Conservation (phyloP, 2,888 invertebrate genomes). For the Portevinia maculata region DNA sequence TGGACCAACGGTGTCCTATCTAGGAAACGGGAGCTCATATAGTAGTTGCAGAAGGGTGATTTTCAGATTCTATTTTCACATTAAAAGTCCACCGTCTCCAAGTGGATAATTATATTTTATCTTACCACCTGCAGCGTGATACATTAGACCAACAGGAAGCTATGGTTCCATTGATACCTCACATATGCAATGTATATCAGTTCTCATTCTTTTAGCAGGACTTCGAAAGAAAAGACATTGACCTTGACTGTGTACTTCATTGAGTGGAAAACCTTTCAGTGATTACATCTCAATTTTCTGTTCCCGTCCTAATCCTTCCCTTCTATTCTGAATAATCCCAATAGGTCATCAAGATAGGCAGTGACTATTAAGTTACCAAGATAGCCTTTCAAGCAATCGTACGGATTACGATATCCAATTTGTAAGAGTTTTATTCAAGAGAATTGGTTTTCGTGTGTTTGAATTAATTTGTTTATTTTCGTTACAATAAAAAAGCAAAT, state of each 20-base stretch:
- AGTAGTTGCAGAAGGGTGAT: too few species aligned
- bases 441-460: not conserved
- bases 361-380: not conserved
- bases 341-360: not conserved
- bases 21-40: too few species aligned
- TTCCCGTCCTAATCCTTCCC: not conserved
- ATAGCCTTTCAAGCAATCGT: not conserved
- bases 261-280: constrained; percentile 46
- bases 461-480: too few species aligned
- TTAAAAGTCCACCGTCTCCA: too few species aligned
- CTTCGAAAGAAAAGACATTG: constrained; percentile 6
- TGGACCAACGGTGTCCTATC: too few species aligned
- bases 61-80: too few species aligned
- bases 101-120: too few species aligned
- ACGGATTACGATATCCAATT: not conserved
- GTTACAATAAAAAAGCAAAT: too few species aligned
- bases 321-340: not conserved
- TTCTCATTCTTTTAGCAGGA: not conserved
- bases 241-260: constrained; percentile 39
- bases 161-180: too few species aligned
- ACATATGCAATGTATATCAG: too few species aligned
- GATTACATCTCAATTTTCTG: constrained; percentile 45
- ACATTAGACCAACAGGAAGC: too few species aligned
- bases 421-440: not conserved
- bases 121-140: too few species aligned